Evolutionary conservation across 2,888 invertebrate genomes (phyloP).

Genomic region (Melinaea marsaeus): DNA sequence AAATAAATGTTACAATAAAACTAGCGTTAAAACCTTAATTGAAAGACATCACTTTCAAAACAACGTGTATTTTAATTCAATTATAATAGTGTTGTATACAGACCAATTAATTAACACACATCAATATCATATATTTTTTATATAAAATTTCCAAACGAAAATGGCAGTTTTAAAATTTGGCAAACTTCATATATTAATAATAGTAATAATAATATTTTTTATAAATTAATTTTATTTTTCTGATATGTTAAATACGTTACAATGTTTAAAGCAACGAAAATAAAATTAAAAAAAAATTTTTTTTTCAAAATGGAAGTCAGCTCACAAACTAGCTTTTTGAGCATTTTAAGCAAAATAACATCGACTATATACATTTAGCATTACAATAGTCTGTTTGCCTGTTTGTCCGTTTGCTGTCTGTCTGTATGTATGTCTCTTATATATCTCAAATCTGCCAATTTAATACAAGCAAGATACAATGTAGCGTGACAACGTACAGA

Average conservation of each 20-base stretch:
- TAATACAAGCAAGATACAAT: too few relatives aligned
- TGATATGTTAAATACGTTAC: background rate
- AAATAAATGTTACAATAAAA: conserved; percentile 69
- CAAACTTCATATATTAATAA: conserved; percentile 39
- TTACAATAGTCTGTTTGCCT: too few relatives aligned
- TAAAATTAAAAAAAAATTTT: too few relatives aligned
- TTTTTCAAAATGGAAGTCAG: too few relatives aligned
- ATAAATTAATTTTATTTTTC: background rate
- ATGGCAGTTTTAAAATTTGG: conserved; percentile 67
- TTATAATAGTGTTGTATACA: conserved; percentile 54
- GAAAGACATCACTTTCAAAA: conserved; percentile 51
- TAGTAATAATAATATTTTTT: background rate
- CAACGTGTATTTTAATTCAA: conserved; percentile 69
- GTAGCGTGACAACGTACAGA: too few relatives aligned
- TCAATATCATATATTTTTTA: conserved; percentile 35
- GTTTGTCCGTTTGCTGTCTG: too few relatives aligned
- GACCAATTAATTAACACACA: conserved; percentile 46
- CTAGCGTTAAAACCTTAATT: conserved; percentile 46
- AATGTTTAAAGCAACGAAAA: background rate
- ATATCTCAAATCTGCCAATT: too few relatives aligned
- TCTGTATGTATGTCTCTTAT: too few relatives aligned
- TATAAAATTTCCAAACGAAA: conserved; percentile 46
- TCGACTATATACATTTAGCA: too few relatives aligned
- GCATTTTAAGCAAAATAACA: too few relatives aligned
- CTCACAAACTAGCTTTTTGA: too few relatives aligned